A percentile compares a stretch with the other conserved stretches of the same genome.
Evolutionary conservation across 1,140 invertebrate genomes (phyloP).

Genomic region (Charaxes varanes): DNA sequence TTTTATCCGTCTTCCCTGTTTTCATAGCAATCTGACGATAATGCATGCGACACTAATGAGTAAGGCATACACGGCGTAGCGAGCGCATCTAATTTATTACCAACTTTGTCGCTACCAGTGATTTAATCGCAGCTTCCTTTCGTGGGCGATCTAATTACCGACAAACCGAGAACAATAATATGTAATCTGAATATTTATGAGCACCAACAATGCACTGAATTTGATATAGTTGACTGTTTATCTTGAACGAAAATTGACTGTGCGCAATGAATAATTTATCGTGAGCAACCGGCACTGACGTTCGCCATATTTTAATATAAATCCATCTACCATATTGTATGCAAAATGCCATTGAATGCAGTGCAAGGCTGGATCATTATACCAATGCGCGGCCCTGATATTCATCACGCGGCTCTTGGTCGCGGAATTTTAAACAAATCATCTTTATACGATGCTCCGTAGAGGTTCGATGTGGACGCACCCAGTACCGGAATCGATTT

Average conservation of each 20-base stretch:
- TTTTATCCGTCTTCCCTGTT: constrained; percentile 10
- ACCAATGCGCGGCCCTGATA: constrained; percentile 66
- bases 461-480: constrained; percentile 28
- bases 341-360: constrained; percentile 72
- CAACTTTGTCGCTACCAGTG: constrained; percentile 59
- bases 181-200: constrained; percentile 72
- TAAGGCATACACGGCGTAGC: constrained; percentile 29
- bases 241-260: constrained; percentile 69
- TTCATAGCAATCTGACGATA: constrained; percentile 17
- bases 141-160: constrained; percentile 72
- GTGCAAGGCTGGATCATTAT: constrained; percentile 71
- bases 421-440: constrained; percentile 71
- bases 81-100: constrained; percentile 53
- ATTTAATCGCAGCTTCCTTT: constrained; percentile 61
- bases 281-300: constrained; percentile 65
- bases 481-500: constrained; percentile 50
- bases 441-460: constrained; percentile 53
- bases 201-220: constrained; percentile 49
- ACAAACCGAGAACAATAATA: constrained; percentile 70
- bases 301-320: constrained; percentile 73
- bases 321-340: constrained; percentile 72
- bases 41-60: constrained; percentile 38
- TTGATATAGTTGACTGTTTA: constrained; percentile 64
- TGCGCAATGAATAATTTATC: constrained; percentile 72
- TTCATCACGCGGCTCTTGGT: constrained; percentile 58